phyloP scores from a whole-genome alignment of 2,113 vertebrate species.

The Corvus moneduloides region DNA sequence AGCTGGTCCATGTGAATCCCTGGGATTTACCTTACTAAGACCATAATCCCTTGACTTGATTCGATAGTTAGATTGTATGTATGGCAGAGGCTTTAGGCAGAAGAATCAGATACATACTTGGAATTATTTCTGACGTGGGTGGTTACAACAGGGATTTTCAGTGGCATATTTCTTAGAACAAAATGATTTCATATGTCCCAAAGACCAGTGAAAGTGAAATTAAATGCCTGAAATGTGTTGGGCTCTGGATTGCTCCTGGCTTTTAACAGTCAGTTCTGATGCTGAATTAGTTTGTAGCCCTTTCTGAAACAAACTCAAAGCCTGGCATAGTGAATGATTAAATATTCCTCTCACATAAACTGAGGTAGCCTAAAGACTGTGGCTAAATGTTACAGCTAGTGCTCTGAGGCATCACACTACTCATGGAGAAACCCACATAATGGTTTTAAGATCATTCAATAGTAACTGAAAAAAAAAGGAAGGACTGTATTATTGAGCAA shows the following conservation, averaged over 20 bases:
- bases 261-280: background rate
- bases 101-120: slow-evolving; percentile 45
- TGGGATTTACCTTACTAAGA: slow-evolving; percentile 48
- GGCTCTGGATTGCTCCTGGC: background rate
- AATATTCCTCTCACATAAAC: background rate
- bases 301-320: background rate
- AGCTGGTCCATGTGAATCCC: slow-evolving; percentile 8
- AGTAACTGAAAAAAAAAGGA: background rate
- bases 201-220: slow-evolving; percentile 33
- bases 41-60: slow-evolving; percentile 57
- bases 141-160: slow-evolving; percentile 17
- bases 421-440: background rate
- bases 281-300: background rate
- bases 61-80: slow-evolving; percentile 59
- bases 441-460: background rate
- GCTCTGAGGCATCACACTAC: background rate
- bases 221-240: background rate
- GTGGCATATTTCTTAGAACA: slow-evolving; percentile 23
- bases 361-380: background rate
- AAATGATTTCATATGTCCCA: background rate
- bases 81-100: slow-evolving; percentile 13
- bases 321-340: background rate
- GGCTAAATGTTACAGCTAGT: background rate
- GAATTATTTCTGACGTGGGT: slow-evolving; percentile 53
- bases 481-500: background rate